phyloP scores from a whole-genome alignment of 64 coral and sea anemone species.

The Catalaphyllia jardinei region DNA sequence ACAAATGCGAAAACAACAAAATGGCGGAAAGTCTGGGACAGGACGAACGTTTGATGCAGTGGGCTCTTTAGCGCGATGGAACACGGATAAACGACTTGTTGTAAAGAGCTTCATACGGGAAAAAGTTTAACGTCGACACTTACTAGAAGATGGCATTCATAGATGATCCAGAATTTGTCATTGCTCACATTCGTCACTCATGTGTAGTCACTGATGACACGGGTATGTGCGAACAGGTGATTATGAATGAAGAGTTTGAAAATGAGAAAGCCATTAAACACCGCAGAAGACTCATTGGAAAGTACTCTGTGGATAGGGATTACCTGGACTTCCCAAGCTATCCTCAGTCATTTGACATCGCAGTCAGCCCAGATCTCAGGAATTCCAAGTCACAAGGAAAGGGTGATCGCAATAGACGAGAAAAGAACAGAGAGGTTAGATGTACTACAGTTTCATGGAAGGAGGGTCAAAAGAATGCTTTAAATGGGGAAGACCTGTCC shows the following conservation, averaged over 20 bases:
- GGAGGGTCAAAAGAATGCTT: neutral
- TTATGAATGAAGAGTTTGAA: constrained; percentile 96
- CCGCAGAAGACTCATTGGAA: constrained; percentile 56
- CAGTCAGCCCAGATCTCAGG: constrained; percentile 76
- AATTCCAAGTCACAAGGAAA: constrained; percentile 54
- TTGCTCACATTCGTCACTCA: constrained; percentile 91
- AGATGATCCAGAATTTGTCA: constrained; percentile 87
- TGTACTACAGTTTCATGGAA: constrained; percentile 53
- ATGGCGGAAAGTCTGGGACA: neutral
- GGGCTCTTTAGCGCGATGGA: neutral
- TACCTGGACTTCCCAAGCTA: constrained; percentile 61
- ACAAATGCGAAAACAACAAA: constrained; percentile 53
- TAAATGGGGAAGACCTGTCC: constrained; percentile 58
- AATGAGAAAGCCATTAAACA: constrained; percentile 86
- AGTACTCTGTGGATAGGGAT: constrained; percentile 49
- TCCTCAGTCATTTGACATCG: constrained; percentile 96
- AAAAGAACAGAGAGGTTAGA: constrained; percentile 36
- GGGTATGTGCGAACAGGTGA: constrained; percentile 97
- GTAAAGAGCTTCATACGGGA: neutral
- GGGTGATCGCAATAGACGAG: constrained; percentile 15
- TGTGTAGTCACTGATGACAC: constrained; percentile 98
- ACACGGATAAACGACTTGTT: neutral
- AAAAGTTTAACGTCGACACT: neutral
- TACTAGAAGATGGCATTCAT: constrained; percentile 78
- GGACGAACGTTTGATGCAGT: neutral